These are phyloP conservation scores for Archips crataeganus DNA, from an alignment of 2,888 invertebrate genomes.

Conservation along the genomic window DNA sequence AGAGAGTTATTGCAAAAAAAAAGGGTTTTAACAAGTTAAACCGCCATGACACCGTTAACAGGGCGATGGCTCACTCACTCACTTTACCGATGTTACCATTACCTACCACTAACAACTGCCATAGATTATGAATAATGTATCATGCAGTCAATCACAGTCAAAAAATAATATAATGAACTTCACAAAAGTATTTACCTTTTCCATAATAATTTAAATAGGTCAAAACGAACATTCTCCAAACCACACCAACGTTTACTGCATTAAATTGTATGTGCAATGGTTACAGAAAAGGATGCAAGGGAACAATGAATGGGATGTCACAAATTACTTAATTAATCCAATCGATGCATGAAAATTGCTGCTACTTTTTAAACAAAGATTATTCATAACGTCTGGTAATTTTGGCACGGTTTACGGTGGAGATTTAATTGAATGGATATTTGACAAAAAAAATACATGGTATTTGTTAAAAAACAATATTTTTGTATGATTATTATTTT, in stretches of 20 bases:
- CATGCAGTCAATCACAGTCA: conserved; percentile 16
- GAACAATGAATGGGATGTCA: conserved; percentile 28
- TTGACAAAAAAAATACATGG: too few relatives aligned
- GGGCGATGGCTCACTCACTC: conserved; percentile 86
- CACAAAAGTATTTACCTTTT: neutral
- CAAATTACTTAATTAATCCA: conserved; percentile 39
- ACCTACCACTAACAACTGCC: conserved; percentile 58
- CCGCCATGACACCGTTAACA: conserved; percentile 86
- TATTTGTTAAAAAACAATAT: too few relatives aligned
- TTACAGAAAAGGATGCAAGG: conserved; percentile 11
- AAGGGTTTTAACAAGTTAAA: conserved; percentile 81
- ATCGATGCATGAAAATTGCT: conserved; percentile 12
- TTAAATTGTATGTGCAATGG: conserved; percentile 13
- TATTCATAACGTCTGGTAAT: too few relatives aligned
- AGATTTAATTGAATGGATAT: too few relatives aligned
- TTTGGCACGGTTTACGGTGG: too few relatives aligned
- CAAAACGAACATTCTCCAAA: neutral
- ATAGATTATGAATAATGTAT: conserved; percentile 37
- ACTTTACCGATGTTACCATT: conserved; percentile 75
- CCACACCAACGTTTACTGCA: neutral
- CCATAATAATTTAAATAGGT: neutral
- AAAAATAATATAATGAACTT: neutral
- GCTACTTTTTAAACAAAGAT: neutral
- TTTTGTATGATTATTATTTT: too few relatives aligned
- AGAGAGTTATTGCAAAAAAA: conserved; percentile 83